Conservation (phyloP, 2,113 vertebrate species). For the Pyxicephalus adspersus region DNA sequence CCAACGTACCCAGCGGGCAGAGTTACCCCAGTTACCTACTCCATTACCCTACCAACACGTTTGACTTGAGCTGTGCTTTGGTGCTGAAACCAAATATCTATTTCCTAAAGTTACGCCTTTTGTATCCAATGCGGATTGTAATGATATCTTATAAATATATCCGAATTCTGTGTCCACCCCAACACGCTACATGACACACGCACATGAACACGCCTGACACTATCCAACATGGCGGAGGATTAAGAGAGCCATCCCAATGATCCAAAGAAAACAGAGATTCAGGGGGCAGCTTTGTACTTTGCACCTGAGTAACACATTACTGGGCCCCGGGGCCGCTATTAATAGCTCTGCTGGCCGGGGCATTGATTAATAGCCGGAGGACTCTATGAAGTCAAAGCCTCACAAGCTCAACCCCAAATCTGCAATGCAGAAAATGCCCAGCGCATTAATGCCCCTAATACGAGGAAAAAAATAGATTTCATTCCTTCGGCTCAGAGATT, state of each 20-base stretch:
- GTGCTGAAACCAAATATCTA: too few species aligned
- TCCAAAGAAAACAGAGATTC: not conserved
- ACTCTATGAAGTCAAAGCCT: not conserved
- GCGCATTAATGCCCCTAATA: not conserved
- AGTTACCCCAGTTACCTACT: too few species aligned
- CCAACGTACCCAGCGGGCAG: too few species aligned
- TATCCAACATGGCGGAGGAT: not conserved
- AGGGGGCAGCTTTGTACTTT: not conserved
- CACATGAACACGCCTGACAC: not conserved
- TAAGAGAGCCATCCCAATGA: too few species aligned
- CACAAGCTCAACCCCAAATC: not conserved
- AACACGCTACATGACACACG: too few species aligned
- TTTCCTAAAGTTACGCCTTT: too few species aligned
- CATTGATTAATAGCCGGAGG: constrained; percentile 9
- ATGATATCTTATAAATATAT: too few species aligned
- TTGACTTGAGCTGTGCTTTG: too few species aligned
- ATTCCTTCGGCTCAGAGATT: constrained; percentile 6
- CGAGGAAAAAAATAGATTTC: constrained; percentile 11
- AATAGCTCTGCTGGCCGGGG: not conserved
- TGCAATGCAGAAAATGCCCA: constrained; percentile 10
- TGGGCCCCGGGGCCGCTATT: not conserved
- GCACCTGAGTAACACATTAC: not conserved
- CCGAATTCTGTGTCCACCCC: too few species aligned
- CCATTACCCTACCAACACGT: too few species aligned
- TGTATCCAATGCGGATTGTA: too few species aligned